Evolutionary conservation across 2,113 vertebrate genomes (phyloP), one percentile per base, ranked within the genome.

Genomic region (Solea senegalensis): DNA sequence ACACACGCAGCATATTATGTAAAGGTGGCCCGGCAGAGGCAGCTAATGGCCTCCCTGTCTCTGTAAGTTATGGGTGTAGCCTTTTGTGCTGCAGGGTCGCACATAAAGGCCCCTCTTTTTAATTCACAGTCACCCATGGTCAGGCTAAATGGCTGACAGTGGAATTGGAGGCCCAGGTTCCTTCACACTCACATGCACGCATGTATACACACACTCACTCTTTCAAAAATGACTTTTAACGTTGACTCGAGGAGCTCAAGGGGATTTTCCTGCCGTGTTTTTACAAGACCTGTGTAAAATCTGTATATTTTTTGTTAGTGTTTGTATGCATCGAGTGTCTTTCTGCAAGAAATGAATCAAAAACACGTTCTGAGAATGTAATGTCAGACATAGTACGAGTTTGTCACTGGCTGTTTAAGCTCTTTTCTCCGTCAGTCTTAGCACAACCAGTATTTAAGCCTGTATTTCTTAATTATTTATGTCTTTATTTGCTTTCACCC

Each of bases 31-130:
- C 48, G 65, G 77, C 88, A 73, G 82, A 74, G 72, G 76, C 7
- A 15, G 88, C 87, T 92, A 93, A 94, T 92, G 88, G 91, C 85
- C 77, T 78, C 62, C 74, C 88, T 92, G 92, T 91, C 91, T 86
- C 66, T 63, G 56, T 93, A 93, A 94, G 90, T 93, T 94, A 93
- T 93, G 89, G 90, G 83, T 91, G 90, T 91, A 91, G 89, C 90
- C 90, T 92, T 92, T 91, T 88, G 90, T 92, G 91, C 92, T 78
- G 87, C 76, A 78, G 92, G 93, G 92, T 94, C 85, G 82, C 86
- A 91, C 90, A 93, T 93, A 92, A 94, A 93, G 91, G 85, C 86
- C 90, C 79, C 88, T 82, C 88, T 88, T 91, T 94, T 93, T 92
- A 93, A 94, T 93, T 93, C 90, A 88, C 86, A 91, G 82, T 92